Percentiles rank a stretch among this genome's conserved stretches.
phyloP scores from a whole-genome alignment of 2,113 vertebrate genomes.

The Trachemys scripta region DNA sequence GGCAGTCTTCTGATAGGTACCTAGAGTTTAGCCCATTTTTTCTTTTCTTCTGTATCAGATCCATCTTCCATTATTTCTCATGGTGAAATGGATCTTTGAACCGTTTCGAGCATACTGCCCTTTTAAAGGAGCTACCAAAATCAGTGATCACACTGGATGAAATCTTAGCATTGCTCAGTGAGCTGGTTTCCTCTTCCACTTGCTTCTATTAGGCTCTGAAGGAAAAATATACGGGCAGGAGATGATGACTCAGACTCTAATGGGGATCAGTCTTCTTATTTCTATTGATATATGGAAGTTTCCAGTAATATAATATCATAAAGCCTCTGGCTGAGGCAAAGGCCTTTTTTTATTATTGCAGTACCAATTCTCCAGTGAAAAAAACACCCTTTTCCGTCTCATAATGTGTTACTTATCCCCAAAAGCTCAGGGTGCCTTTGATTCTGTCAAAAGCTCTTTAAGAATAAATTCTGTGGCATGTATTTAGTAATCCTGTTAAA shows the following conservation, averaged over 20 bases:
- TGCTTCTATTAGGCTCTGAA: not conserved
- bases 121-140: not conserved
- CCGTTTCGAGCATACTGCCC: not conserved
- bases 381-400: not conserved
- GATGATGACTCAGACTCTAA: not conserved
- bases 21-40: not conserved
- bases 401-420: not conserved
- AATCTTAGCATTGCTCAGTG: not conserved
- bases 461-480: not conserved
- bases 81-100: not conserved
- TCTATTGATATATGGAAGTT: not conserved
- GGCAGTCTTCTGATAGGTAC: not conserved
- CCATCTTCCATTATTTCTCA: not conserved
- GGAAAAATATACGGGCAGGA: not conserved
- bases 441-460: not conserved
- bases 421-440: not conserved
- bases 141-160: not conserved
- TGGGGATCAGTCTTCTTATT: not conserved
- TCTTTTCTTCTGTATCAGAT: not conserved
- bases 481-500: conserved; percentile 3
- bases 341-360: not conserved
- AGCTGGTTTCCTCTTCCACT: not conserved
- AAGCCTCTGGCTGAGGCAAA: not conserved
- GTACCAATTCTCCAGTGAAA: not conserved
- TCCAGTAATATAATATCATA: not conserved